Base-by-base conservation (phyloP, 1,140 invertebrate genomes). In the Saccostrea echinata region DNA sequence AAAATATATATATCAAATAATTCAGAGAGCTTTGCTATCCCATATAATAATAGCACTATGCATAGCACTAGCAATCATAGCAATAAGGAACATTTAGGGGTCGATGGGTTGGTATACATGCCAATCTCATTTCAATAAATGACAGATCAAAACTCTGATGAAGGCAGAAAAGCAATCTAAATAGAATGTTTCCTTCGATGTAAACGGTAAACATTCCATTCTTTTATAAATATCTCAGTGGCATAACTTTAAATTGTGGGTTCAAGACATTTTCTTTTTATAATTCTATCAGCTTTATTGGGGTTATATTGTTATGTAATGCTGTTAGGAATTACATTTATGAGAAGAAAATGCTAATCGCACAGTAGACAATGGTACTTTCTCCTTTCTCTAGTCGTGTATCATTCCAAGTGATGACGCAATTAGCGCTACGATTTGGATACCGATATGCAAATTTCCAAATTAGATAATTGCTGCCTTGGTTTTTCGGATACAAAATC, bases 251-350 rank as follows among this genome's bases (percentile, higher is more conserved):
- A 43, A 61, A 61, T 18, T 61, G n/a, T 76, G 68, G 68, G 68
- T 76, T 76, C 68, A 76, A 76, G 68, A 76, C 68, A 76, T 76
- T 76, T 33, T 76, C 68, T 33, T 76, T 76, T 76, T 76, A 76
- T 76, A 76, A 76, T 76, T 76, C 68, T 76, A 33, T 76, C 27
- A 76, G 27, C 27, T 76, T 76, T 27, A 76, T 76, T 76, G 12
- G 27, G 13, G 24, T 76, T 76, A 76, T 76, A 76, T 76, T 76
- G 68, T 76, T 30, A 76, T 76, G 68, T 76, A 76, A 76, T 76
- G 68, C 12, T 76, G 27, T 76, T 76, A 30, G 13, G 68, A 24
- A 33, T 76, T 30, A 76, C 68, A 30, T 76, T 76, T 76, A 76
- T 16, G 68, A 30, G 68, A 76, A 76, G 68, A 76, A 76, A 76